Base-by-base conservation (phyloP, 1,140 invertebrate genomes). In the Homalodisca vitripennis region DNA sequence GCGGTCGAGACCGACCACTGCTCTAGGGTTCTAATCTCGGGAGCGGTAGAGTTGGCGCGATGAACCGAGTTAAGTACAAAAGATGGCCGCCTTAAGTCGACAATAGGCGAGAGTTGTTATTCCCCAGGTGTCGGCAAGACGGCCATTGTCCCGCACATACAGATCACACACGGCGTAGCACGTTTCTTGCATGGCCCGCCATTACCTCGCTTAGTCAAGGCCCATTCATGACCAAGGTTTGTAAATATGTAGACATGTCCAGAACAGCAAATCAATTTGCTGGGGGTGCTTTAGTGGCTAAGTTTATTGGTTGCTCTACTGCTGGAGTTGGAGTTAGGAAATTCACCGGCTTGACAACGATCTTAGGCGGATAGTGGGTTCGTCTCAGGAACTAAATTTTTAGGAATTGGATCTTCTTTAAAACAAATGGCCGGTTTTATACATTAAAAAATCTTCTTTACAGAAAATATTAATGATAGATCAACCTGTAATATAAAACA, bases 61-160 rank as follows among this genome's bases (percentile, higher is more conserved):
- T 26, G 55, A 27, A 41, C 34, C 34, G 55, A 10, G n/a, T 29
- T 60, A 29, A 13, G 22, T 26, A 27, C 55, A 26, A 53, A 60
- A 60, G 55, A 60, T 60, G 55, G 55, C 55, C 55, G 55, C 55
- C 55, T 13, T 3, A 41, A 41, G 22, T 6, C 22, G 55, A 30
- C 55, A 60, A 60, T 26, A 29, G 55, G 6, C 24, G 14, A 6
- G 55, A 27, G 55, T 60, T 60, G 26, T 6, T 60, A 30, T 60
- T 60, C 55, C 24, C 55, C 24, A 2, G 55, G 55, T 41, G 34
- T 41, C 34, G 17, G 34, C 34, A 10, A n/a, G n/a, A n/a, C n/a
- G n/a, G n/a, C n/a, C n/a, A n/a, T n/a, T n/a, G n/a, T n/a, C n/a
- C n/a, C n/a, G n/a, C n/a, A n/a, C n/a, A n/a, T n/a, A n/a, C n/a